phyloP scores from a whole-genome alignment of 2,888 invertebrate genomes.

The Leptogaster cylindrica region DNA sequence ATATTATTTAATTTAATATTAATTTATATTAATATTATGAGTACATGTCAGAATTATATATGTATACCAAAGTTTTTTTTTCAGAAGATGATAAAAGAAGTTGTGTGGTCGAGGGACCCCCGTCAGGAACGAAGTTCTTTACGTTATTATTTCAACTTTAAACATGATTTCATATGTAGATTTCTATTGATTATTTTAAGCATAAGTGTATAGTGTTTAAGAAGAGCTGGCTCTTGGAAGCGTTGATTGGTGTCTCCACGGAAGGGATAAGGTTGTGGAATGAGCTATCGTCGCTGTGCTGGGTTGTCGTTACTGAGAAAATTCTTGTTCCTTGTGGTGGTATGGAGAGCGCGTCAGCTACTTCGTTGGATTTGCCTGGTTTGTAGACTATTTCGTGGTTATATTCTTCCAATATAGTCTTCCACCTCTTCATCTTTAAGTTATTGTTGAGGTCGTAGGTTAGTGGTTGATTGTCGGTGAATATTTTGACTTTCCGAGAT shows the following conservation, averaged over 20 bases:
- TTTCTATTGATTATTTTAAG: too few species aligned
- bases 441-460: constrained; percentile 28
- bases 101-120: too few species aligned
- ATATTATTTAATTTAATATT: too few species aligned
- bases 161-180: too few species aligned
- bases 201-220: too few species aligned
- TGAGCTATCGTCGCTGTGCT: not conserved
- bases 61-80: too few species aligned
- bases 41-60: too few species aligned
- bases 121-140: too few species aligned
- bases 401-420: constrained; percentile 44
- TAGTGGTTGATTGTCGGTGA: not conserved
- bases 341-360: constrained; percentile 4
- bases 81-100: too few species aligned
- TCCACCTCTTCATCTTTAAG: constrained; percentile 44
- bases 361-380: constrained; percentile 41
- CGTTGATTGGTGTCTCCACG: constrained; percentile 43
- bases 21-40: too few species aligned
- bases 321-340: not conserved
- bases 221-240: constrained; percentile 12
- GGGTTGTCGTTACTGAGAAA: not conserved
- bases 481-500: not conserved
- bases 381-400: constrained; percentile 41
- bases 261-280: too few species aligned
- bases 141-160: too few species aligned